These are phyloP conservation scores for Cydia strobilella DNA, from an alignment of 1,140 invertebrate genomes.

Conservation along the genomic window DNA sequence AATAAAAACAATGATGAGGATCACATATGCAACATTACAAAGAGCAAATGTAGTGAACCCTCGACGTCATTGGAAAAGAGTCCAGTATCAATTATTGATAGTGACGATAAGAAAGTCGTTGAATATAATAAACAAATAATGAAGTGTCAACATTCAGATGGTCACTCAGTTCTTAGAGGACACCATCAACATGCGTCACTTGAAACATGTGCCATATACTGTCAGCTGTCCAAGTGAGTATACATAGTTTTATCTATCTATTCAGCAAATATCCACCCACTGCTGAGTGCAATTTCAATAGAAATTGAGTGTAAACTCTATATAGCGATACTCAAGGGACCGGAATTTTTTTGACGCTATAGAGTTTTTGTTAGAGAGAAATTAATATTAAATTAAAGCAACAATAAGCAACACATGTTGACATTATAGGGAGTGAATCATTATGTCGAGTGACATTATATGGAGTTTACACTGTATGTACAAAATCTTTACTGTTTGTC, in stretches of 20 bases:
- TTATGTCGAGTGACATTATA: too few relatives aligned
- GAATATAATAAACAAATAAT: slow-evolving; percentile 55
- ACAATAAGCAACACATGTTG: too few relatives aligned
- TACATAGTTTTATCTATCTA: neutral
- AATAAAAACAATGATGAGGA: slow-evolving; percentile 61
- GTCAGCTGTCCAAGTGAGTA: slow-evolving; percentile 72
- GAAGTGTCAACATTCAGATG: slow-evolving; percentile 72
- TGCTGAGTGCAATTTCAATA: too few relatives aligned
- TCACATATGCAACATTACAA: slow-evolving; percentile 61
- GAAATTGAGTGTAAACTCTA: too few relatives aligned
- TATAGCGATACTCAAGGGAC: too few relatives aligned
- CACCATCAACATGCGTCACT: slow-evolving; percentile 72
- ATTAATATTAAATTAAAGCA: too few relatives aligned
- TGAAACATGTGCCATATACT: slow-evolving; percentile 74
- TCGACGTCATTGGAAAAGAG: slow-evolving; percentile 63
- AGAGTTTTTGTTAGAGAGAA: too few relatives aligned
- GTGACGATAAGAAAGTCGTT: slow-evolving; percentile 54
- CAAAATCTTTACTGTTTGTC: neutral
- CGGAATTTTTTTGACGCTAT: too few relatives aligned
- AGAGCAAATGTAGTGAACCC: slow-evolving; percentile 49
- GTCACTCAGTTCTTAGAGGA: slow-evolving; percentile 70
- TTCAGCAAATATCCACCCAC: too few relatives aligned
- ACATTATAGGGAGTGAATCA: too few relatives aligned
- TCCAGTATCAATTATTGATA: slow-evolving; percentile 39
- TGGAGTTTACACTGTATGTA: too few relatives aligned